Evolutionary conservation across 2,888 invertebrate genomes (phyloP).

Genomic region (Lordiphosa fenestrarum): DNA sequence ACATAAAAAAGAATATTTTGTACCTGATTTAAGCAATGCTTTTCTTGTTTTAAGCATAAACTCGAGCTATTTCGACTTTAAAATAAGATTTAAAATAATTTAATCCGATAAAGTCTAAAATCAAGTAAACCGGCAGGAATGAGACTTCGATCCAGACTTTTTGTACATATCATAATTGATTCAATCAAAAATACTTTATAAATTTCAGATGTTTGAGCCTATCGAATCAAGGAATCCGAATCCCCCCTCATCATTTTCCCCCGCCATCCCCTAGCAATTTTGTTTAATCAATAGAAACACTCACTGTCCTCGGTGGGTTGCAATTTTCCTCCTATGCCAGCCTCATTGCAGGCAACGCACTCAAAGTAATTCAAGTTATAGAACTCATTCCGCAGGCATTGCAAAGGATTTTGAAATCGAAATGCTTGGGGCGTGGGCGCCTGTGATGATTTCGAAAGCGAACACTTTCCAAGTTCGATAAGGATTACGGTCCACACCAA

Average conservation of each 20-base stretch:
- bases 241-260: not conserved
- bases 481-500: conserved; percentile 34
- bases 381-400: conserved; percentile 81
- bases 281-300: conserved; percentile 69
- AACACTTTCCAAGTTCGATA: conserved; percentile 28
- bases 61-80: no score
- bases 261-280: conserved; percentile 7
- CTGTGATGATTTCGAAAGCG: conserved; percentile 22
- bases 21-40: no score
- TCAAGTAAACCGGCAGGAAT: no score
- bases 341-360: conserved; percentile 80
- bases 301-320: conserved; percentile 67
- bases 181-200: no score
- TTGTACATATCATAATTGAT: no score
- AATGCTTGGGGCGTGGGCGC: conserved; percentile 52
- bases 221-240: no score
- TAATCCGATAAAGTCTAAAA: no score
- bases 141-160: no score
- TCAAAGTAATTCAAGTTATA: conserved; percentile 81
- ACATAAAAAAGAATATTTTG: no score
- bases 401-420: conserved; percentile 51
- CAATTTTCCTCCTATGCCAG: conserved; percentile 47
- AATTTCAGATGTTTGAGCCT: no score
- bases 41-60: no score
- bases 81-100: no score